Evolutionary conservation across 2,888 invertebrate genomes (phyloP).

Genomic region (Clostera curtula): DNA sequence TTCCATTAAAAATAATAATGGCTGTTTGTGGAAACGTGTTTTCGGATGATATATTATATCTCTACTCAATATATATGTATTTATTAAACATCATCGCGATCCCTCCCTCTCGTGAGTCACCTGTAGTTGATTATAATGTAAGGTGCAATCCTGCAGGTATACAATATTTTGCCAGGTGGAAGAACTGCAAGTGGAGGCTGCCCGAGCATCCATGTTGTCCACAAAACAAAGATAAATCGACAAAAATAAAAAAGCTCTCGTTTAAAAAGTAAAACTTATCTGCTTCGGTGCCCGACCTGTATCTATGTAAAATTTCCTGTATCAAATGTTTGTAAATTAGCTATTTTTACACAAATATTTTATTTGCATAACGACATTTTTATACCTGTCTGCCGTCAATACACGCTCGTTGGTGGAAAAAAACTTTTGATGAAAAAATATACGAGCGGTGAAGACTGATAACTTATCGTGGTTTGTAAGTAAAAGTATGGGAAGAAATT

Average conservation of each 20-base stretch:
- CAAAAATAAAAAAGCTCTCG: slow-evolving; percentile 66
- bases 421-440: slow-evolving; percentile 59
- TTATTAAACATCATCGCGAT: slow-evolving; percentile 29
- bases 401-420: slow-evolving; percentile 57
- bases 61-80: slow-evolving; percentile 16
- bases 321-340: slow-evolving; percentile 61
- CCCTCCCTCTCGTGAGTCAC: slow-evolving; percentile 51
- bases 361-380: slow-evolving; percentile 52
- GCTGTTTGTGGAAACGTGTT: no score
- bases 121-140: slow-evolving; percentile 72
- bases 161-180: slow-evolving; percentile 90
- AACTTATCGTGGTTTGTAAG: slow-evolving; percentile 61
- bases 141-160: slow-evolving; percentile 80
- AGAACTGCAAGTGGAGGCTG: slow-evolving; percentile 86
- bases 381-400: slow-evolving; percentile 53
- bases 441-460: slow-evolving; percentile 73
- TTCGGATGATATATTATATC: no score
- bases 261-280: slow-evolving; percentile 66
- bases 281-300: slow-evolving; percentile 62
- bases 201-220: slow-evolving; percentile 80
- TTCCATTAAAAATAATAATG: no score
- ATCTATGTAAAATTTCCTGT: slow-evolving; percentile 64
- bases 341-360: slow-evolving; percentile 67
- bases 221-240: slow-evolving; percentile 75
- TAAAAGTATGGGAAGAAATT: slow-evolving; percentile 49